Evolutionary conservation across 2,888 invertebrate species (phyloP).

Genomic region (Dimorphilus gyrociliatus): DNA sequence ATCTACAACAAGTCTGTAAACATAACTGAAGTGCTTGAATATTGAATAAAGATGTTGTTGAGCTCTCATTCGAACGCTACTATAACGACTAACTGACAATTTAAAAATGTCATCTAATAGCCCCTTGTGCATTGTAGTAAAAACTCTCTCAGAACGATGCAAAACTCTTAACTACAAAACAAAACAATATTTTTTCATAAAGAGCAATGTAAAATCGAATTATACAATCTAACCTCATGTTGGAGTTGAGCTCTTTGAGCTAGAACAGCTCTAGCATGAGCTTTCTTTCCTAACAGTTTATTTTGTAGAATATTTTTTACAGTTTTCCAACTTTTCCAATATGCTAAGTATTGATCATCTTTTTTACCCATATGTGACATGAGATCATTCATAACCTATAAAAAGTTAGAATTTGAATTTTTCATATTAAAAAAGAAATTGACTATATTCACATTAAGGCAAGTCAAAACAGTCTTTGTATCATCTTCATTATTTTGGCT

Average conservation of each 20-base stretch:
- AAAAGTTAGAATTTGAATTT: too few species aligned
- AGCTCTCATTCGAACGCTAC: conserved; percentile 46
- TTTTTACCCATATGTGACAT: too few species aligned
- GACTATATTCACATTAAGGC: too few species aligned
- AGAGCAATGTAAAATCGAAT: conserved; percentile 3
- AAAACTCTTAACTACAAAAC: conserved; percentile 32
- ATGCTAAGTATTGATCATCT: too few species aligned
- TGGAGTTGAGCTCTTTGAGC: conserved; percentile 52
- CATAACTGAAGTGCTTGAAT: conserved; percentile 51
- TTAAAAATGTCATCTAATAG: conserved; percentile 48
- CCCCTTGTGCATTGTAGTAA: conserved; percentile 47
- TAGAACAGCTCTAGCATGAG: conserved; percentile 47
- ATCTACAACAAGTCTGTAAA: conserved; percentile 51
- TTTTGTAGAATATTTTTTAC: too few species aligned
- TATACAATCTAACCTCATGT: conserved; percentile 41
- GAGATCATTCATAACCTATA: too few species aligned
- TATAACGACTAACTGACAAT: conserved; percentile 51
- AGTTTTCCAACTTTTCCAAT: too few species aligned
- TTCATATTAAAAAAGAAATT: too few species aligned
- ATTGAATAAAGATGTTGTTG: conserved; percentile 51
- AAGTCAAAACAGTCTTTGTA: too few species aligned
- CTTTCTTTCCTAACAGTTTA: conserved; percentile 47
- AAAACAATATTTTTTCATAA: too few species aligned
- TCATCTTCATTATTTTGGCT: too few species aligned
- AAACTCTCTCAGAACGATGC: conserved; percentile 24